Evolutionary conservation across 2,113 vertebrate species (phyloP).

Genomic region (Leptocoma aspasia): DNA sequence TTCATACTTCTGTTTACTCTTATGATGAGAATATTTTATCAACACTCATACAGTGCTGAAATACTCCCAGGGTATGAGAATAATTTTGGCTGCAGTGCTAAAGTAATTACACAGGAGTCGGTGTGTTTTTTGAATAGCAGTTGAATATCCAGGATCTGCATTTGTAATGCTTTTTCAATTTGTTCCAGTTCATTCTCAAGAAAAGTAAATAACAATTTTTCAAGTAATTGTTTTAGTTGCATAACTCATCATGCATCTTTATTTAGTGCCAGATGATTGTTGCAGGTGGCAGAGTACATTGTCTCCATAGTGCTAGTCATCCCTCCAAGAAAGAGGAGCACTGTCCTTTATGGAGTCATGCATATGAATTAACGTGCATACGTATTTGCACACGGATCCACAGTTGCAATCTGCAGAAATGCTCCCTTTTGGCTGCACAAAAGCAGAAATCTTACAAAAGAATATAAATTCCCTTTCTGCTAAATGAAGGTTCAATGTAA

Average conservation of each 20-base stretch:
- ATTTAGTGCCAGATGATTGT: background rate
- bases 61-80: background rate
- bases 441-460: background rate
- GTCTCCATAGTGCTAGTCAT: background rate
- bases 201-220: background rate
- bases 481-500: background rate
- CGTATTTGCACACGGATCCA: background rate
- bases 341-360: background rate
- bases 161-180: background rate
- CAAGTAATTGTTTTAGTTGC: background rate
- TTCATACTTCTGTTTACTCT: background rate
- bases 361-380: background rate
- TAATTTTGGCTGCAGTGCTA: background rate
- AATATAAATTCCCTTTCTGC: background rate
- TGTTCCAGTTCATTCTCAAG: background rate
- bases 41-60: background rate
- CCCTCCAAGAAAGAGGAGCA: background rate
- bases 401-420: background rate
- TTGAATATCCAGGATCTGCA: background rate
- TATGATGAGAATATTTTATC: background rate
- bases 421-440: background rate
- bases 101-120: background rate
- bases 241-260: background rate
- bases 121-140: background rate
- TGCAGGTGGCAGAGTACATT: background rate